Percentiles rank a stretch among this genome's conserved stretches.
phyloP scores from a whole-genome alignment of 2,797 vertebrate species.

The Enteromius thamalakanensis region DNA sequence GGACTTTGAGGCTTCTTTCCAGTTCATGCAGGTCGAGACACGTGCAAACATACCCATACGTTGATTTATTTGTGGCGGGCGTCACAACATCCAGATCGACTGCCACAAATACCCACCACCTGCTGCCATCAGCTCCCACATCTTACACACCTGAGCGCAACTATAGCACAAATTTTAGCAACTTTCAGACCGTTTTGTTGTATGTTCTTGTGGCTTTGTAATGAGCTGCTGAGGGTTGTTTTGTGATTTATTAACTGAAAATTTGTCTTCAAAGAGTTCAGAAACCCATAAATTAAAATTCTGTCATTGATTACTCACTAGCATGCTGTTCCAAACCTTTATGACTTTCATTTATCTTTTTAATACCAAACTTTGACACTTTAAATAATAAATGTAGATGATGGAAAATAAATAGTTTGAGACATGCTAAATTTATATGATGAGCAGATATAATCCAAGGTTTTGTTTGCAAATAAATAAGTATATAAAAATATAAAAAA shows the following conservation, averaged over 20 bases:
- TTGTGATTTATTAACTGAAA: background rate
- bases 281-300: background rate
- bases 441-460: background rate
- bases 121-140: no score
- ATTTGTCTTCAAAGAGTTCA: background rate
- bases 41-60: background rate
- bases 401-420: background rate
- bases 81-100: no score
- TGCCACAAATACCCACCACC: no score
- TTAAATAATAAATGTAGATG: background rate
- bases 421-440: background rate
- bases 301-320: background rate
- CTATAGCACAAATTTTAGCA: no score
- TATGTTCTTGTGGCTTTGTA: background rate
- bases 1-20: constrained; percentile 98
- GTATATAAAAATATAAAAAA: no score
- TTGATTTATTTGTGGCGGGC: no score
- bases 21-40: constrained; percentile 95
- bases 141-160: no score
- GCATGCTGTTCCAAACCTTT: background rate
- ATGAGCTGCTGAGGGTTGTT: constrained; percentile 3
- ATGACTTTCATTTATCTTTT: background rate
- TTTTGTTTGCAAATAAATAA: background rate
- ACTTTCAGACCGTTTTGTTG: no score
- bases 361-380: background rate